Conservation (phyloP, 2,113 vertebrate species). For the Megalops atlanticus region DNA sequence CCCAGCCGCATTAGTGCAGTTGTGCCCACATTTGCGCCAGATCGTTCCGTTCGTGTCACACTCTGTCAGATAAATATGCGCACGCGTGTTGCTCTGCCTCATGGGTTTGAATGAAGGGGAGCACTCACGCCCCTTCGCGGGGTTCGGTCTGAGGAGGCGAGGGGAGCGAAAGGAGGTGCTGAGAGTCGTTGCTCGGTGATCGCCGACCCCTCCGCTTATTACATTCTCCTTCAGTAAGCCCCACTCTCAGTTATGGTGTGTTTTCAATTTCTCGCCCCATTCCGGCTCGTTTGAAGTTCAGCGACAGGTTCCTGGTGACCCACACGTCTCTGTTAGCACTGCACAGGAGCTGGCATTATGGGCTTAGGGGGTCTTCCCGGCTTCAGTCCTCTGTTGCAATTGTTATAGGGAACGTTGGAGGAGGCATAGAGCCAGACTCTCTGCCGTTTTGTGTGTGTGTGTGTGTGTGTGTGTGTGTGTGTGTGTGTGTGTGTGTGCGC, state of each 20-base stretch:
- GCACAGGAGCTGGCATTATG: conserved; percentile 57
- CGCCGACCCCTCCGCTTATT: conserved; percentile 55
- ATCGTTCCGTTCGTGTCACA: background rate
- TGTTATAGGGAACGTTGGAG: background rate
- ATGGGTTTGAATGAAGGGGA: conserved; percentile 44
- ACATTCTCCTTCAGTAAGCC: conserved; percentile 71
- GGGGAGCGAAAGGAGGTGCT: conserved; percentile 22
- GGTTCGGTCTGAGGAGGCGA: conserved; percentile 33
- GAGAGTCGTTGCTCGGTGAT: conserved; percentile 61
- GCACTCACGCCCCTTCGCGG: conserved; percentile 44
- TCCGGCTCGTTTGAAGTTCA: background rate
- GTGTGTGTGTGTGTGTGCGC: background rate
- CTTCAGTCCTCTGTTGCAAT: too few relatives aligned
- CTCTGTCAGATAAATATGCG: conserved; percentile 26
- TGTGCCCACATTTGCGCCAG: conserved; percentile 10
- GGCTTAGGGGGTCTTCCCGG: background rate
- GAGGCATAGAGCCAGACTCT: background rate
- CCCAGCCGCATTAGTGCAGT: background rate
- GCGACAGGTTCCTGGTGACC: conserved; percentile 16
- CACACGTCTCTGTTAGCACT: background rate
- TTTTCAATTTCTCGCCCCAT: conserved; percentile 13
- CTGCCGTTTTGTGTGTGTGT: conserved; percentile 7
- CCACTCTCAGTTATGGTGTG: conserved; percentile 50
- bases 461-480: conserved; percentile 13
- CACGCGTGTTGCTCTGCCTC: conserved; percentile 32